Percentiles rank a stretch among this genome's conserved stretches.
Evolutionary conservation across 1,140 invertebrate species (phyloP).

Genomic region (Magallana angulata): DNA sequence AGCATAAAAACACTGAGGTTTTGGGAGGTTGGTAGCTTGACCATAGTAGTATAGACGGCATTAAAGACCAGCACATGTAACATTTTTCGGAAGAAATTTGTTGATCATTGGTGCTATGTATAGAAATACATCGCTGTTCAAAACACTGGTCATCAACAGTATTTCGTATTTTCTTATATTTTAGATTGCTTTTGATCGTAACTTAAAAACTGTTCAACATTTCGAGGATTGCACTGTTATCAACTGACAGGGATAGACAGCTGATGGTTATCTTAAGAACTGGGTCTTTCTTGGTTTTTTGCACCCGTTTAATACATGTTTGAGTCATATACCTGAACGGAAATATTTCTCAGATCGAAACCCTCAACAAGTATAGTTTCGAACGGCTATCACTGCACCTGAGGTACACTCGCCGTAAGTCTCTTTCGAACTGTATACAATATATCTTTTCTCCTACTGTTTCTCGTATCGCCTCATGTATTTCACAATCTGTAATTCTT

Average conservation of each 20-base stretch:
- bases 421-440: slow-evolving; percentile 17
- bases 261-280: not conserved
- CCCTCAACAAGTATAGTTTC: not conserved
- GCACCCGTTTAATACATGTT: not conserved
- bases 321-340: slow-evolving; percentile 8
- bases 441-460: not conserved
- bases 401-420: not conserved
- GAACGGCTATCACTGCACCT: not conserved
- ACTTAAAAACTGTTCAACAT: not conserved
- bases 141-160: not conserved
- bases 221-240: not conserved
- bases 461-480: too few relatives aligned
- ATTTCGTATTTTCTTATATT: slow-evolving; percentile 12
- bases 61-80: slow-evolving; percentile 25
- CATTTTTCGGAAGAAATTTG: slow-evolving; percentile 14
- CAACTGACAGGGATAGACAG: not conserved
- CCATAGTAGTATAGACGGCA: not conserved
- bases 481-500: too few relatives aligned
- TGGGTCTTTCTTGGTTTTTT: not conserved
- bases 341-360: not conserved
- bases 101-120: not conserved
- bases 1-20: slow-evolving; percentile 5
- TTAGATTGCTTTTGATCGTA: slow-evolving; percentile 18
- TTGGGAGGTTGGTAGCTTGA: not conserved
- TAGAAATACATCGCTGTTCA: not conserved